Percentiles rank a stretch among this genome's conserved stretches.
Conservation (phyloP, 1,140 invertebrate genomes). For the Micrasema minimum region DNA sequence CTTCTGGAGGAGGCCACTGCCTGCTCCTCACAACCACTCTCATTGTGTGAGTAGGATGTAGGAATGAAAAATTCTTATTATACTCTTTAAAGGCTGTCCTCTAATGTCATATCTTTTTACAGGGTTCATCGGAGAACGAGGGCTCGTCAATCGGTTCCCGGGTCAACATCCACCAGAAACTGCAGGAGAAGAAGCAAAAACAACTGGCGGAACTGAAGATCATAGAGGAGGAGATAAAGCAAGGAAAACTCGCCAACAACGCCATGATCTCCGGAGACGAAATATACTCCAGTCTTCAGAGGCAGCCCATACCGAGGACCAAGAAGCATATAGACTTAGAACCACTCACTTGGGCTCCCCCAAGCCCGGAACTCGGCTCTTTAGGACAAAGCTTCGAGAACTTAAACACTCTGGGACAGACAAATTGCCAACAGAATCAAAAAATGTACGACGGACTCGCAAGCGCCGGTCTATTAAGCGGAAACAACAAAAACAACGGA, state of each 20-base stretch:
- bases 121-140: conserved; percentile 77
- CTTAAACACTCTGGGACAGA: conserved; percentile 50
- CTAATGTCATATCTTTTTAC: conserved; percentile 11
- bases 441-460: conserved; percentile 59
- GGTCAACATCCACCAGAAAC: conserved; percentile 87
- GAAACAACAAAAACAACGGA: conserved; percentile 56
- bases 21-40: conserved; percentile 63
- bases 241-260: conserved; percentile 76
- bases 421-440: conserved; percentile 60
- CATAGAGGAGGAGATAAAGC: conserved; percentile 88
- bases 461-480: conserved; percentile 14
- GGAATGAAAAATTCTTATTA: no score
- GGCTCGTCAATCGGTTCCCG: conserved; percentile 77
- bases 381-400: conserved; percentile 53
- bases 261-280: conserved; percentile 64
- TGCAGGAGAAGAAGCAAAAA: conserved; percentile 89
- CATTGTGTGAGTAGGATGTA: conserved; percentile 49
- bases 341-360: conserved; percentile 56
- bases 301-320: conserved; percentile 69
- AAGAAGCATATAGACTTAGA: conserved; percentile 69
- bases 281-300: conserved; percentile 66
- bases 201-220: conserved; percentile 82
- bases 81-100: no score
- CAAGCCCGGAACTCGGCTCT: conserved; percentile 53
- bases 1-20: conserved; percentile 83